phyloP scores from a whole-genome alignment of 2,888 invertebrate species.

The Lasioglossum villosulum region DNA sequence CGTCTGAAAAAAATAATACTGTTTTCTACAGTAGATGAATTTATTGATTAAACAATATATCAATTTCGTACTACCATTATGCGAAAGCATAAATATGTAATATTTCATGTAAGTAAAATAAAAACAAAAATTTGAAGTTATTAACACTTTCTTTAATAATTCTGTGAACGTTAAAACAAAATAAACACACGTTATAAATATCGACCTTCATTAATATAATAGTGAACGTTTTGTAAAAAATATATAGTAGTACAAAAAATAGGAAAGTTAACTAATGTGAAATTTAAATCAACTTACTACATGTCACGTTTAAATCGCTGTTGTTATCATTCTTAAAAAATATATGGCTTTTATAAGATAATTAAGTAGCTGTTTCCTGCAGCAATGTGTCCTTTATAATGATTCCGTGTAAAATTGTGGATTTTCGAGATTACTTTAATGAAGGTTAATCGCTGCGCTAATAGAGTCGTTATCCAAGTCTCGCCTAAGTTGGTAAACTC shows the following conservation, averaged over 20 bases:
- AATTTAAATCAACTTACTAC: background rate
- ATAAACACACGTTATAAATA: background rate
- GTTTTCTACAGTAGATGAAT: background rate
- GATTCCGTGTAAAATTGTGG: slow-evolving; percentile 2
- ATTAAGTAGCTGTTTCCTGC: background rate
- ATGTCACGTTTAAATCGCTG: background rate
- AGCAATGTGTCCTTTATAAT: background rate
- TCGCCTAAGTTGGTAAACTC: slow-evolving; percentile 34
- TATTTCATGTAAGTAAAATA: background rate
- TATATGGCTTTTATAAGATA: background rate
- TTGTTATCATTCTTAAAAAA: background rate
- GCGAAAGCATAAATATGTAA: background rate
- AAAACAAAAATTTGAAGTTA: background rate
- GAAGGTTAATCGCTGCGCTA: slow-evolving; percentile 31
- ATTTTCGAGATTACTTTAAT: slow-evolving; percentile 25
- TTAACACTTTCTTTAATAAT: background rate
- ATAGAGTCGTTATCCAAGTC: slow-evolving; percentile 16
- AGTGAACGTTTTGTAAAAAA: too few relatives aligned
- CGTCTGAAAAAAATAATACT: background rate
- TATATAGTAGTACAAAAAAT: too few relatives aligned
- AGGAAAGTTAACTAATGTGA: too few relatives aligned
- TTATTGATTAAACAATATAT: background rate
- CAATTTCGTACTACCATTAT: background rate
- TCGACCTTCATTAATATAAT: background rate
- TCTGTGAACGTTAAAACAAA: background rate